Conservation (phyloP, 2,888 invertebrate species). For the Trypoxylon attenuatum region DNA sequence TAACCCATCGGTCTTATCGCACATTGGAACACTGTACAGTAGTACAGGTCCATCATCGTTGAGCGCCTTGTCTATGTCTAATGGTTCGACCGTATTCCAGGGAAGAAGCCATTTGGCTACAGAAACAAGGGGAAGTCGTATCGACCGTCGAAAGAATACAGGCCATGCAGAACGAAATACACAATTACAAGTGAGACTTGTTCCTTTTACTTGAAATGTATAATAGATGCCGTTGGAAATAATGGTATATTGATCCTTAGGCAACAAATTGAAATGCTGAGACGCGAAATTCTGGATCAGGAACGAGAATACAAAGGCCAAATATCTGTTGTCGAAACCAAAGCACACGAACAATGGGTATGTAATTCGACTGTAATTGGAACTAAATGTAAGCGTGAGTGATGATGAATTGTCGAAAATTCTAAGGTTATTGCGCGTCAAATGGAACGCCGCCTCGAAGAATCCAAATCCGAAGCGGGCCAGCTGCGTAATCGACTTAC, state of each 20-base stretch:
- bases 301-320: conserved; percentile 83
- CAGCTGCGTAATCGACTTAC: conserved; percentile 80
- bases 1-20: conserved; percentile 72
- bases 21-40: neutral
- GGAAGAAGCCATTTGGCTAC: conserved; percentile 87
- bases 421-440: conserved; percentile 83
- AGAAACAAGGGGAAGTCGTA: conserved; percentile 88
- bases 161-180: conserved; percentile 86
- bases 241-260: conserved; percentile 69
- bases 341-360: conserved; percentile 90
- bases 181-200: conserved; percentile 82
- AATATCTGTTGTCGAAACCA: conserved; percentile 86
- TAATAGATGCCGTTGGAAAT: too few relatives aligned
- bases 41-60: neutral
- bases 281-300: conserved; percentile 90
- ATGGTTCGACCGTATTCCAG: conserved; percentile 74
- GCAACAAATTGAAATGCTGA: conserved; percentile 82
- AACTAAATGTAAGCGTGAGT: too few relatives aligned
- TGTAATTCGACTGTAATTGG: neutral
- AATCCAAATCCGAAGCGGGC: conserved; percentile 83
- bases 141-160: conserved; percentile 88
- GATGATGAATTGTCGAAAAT: too few relatives aligned
- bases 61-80: neutral
- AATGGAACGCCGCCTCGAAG: conserved; percentile 88
- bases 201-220: neutral